Evolutionary conservation across 2,113 vertebrate species (phyloP), one percentile per base, ranked within the genome.

Genomic region (Stercorarius parasiticus): DNA sequence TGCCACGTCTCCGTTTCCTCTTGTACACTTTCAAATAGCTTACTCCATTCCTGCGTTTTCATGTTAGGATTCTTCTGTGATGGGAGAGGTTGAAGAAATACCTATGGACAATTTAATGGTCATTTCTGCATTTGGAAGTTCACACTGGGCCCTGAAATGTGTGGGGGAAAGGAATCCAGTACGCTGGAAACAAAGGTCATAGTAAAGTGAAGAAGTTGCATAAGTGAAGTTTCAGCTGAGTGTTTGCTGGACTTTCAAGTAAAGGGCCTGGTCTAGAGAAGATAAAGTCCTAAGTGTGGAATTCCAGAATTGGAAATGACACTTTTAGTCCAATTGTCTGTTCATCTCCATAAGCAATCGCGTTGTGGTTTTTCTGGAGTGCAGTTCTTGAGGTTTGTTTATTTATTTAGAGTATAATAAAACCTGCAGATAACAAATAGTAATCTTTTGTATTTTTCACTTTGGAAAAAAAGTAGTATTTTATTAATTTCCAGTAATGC

Each of bases 401-500:
- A 30, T 85, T 53, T 76, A 55, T 59, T 40, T 72, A 36, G 82
- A 52, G 62, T 83, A 40, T 61, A 87, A 53, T 90, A 58, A 82
- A 95, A 77, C 87, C 82, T 98, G 80, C 86, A 95, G 93, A 80
- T 59, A 88, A 86, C 30, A 87, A 80, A 67, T 69, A 14, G 18
- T 40, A 69, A 82, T 52, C 50, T 59, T 84, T 59, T 38, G 16
- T 52, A 32, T 56, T 66, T 92, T 97, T 94, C 11, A 67, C 29
- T 94, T 55, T n/a, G 30, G 34, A 20, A 69, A 95, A 82, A 70
- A 52, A 93, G 61, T 64, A 84, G 5, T 66, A 82, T 61, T 93
- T 73, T 86, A 82, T 90, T 88, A 34, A 38, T 93, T 80, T 86
- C 15, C 12, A 59, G 59, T 55, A 70, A 18, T 70, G 34, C n/a